Percentiles rank a stretch among this genome's conserved stretches.
Conservation (phyloP, 1,140 invertebrate species). For the Ruditapes philippinarum region DNA sequence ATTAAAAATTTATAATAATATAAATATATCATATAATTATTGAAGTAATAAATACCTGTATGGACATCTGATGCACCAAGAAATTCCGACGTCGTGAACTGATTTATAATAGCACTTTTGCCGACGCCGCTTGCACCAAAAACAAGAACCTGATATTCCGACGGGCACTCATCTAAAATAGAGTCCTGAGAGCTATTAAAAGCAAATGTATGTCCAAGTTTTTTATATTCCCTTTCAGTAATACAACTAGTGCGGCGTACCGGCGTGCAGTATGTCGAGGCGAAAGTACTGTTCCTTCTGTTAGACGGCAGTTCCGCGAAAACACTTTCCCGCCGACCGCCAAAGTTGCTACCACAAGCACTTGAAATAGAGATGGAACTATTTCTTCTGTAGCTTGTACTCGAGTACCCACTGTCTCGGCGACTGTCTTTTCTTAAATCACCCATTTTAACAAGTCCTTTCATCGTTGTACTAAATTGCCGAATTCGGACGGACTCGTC, state of each 20-base stretch:
- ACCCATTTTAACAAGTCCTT: slow-evolving; percentile 59
- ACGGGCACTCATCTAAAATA: slow-evolving; percentile 49
- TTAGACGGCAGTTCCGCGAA: not conserved
- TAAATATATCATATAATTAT: no score
- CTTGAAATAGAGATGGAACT: slow-evolving; percentile 45
- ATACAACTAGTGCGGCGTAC: slow-evolving; percentile 50
- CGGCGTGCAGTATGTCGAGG: slow-evolving; percentile 44
- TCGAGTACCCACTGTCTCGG: slow-evolving; percentile 55
- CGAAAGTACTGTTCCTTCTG: slow-evolving; percentile 30
- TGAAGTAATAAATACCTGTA: slow-evolving; percentile 71
- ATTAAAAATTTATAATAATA: no score
- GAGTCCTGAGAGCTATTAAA: slow-evolving; percentile 64
- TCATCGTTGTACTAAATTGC: slow-evolving; percentile 63
- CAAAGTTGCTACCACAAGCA: slow-evolving; percentile 20
- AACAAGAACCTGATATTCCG: slow-evolving; percentile 92
- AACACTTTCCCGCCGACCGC: slow-evolving; percentile 53
- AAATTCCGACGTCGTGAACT: slow-evolving; percentile 97
- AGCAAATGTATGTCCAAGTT: slow-evolving; percentile 8
- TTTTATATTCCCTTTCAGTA: not conserved
- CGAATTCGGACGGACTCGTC: slow-evolving; percentile 38
- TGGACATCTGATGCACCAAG: slow-evolving; percentile 96
- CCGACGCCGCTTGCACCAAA: slow-evolving; percentile 95
- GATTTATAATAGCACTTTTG: slow-evolving; percentile 94
- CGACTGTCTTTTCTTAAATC: slow-evolving; percentile 56
- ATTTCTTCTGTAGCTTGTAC: slow-evolving; percentile 39